phyloP scores from a whole-genome alignment of 2,888 invertebrate genomes.

The Nycteola revayana region DNA sequence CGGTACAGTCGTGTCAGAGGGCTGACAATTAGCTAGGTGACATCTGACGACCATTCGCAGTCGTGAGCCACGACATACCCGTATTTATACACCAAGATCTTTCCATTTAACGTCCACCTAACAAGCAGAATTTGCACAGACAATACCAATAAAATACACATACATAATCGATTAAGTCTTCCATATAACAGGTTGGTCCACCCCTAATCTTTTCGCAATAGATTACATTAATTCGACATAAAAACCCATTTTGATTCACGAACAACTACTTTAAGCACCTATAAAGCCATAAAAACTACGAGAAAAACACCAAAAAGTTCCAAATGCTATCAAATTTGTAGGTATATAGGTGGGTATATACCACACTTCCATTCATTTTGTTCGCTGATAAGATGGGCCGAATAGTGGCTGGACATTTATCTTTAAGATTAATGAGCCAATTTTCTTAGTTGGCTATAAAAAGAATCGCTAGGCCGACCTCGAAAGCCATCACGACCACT shows the following conservation, averaged over 20 bases:
- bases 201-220: slow-evolving; percentile 22
- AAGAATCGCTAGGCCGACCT: slow-evolving; percentile 75
- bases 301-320: slow-evolving; percentile 44
- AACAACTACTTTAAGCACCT: slow-evolving; percentile 38
- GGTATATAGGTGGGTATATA: no score
- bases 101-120: slow-evolving; percentile 8
- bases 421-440: slow-evolving; percentile 82
- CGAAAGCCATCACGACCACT: slow-evolving; percentile 57
- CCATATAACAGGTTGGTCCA: not conserved
- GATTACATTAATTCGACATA: slow-evolving; percentile 33
- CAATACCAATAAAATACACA: no score
- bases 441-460: slow-evolving; percentile 82
- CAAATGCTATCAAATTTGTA: slow-evolving; percentile 54
- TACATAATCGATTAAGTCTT: no score
- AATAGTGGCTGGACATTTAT: slow-evolving; percentile 80
- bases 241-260: slow-evolving; percentile 35
- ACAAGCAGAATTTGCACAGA: slow-evolving; percentile 1
- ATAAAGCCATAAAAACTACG: slow-evolving; percentile 39
- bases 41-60: slow-evolving; percentile 31
- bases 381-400: slow-evolving; percentile 76
- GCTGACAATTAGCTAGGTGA: slow-evolving; percentile 41
- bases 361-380: slow-evolving; percentile 70
- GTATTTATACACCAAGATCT: slow-evolving; percentile 22
- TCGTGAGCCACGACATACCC: slow-evolving; percentile 43
- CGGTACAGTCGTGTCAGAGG: slow-evolving; percentile 31